Conservation (phyloP, 2,797 vertebrate genomes). For the Pangasius djambal region DNA sequence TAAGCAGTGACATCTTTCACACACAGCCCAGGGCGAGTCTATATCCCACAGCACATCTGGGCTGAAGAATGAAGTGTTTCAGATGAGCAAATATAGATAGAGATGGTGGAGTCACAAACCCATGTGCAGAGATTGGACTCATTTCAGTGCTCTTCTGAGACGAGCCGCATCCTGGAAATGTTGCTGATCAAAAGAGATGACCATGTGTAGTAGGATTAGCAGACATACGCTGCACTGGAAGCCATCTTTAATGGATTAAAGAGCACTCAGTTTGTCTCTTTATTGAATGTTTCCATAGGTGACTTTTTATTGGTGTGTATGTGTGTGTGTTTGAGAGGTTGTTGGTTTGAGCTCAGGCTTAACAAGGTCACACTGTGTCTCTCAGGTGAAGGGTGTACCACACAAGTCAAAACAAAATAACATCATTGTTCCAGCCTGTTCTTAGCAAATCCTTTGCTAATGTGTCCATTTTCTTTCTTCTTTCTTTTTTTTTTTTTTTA, state of each 20-base stretch:
- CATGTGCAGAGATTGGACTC: conserved; percentile 17
- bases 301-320: background rate
- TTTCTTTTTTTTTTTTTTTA: conserved; percentile 29
- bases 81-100: conserved; percentile 22
- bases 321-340: background rate
- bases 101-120: background rate
- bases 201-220: conserved; percentile 25
- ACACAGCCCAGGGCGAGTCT: conserved; percentile 44
- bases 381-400: background rate
- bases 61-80: conserved; percentile 31
- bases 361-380: background rate
- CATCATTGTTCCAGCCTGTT: background rate
- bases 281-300: background rate
- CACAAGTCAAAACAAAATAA: background rate
- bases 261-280: background rate
- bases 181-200: conserved; percentile 10
- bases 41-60: conserved; percentile 56
- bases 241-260: background rate
- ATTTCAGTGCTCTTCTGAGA: conserved; percentile 25
- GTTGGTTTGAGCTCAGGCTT: background rate
- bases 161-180: conserved; percentile 21
- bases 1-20: conserved; percentile 59
- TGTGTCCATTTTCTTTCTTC: conserved; percentile 22
- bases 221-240: background rate
- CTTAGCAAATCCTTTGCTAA: background rate